Evolutionary conservation across 2,888 invertebrate species (phyloP), one percentile per base, ranked within the genome.

Genomic region (Lasius fuliginosus): DNA sequence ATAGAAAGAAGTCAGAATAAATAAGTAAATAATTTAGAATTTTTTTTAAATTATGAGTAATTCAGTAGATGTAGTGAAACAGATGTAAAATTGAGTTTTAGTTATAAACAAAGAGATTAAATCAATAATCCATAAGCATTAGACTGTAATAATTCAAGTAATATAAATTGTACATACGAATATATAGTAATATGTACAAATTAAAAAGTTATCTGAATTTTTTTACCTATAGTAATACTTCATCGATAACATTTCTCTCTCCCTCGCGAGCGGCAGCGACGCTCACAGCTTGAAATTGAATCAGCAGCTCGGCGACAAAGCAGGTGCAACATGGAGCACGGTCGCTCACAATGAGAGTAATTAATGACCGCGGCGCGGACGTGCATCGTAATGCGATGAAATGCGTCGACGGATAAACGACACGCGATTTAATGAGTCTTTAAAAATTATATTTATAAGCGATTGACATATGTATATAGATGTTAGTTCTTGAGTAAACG

Each of bases 201-300:
- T 23, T 23, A 23, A 23, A 23, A 23, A 23, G 23, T 23, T 23
- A 23, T 23, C 23, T 23, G 23, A 23, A 23, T 23, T 23, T 23
- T 23, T 23, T 23, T 23, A 23, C 23, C 23, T 23, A 75, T 64
- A 77, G 82, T 82, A 77, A 85, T 84, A 87, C 82, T 89, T 85
- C 89, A 83, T 90, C 88, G 84, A 89, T 89, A 86, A 89, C 36
- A 36, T 89, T 85, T 74, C 85, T 68, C 15, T 11, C 74, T 46
- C 75, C 11, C n/a, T 15, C 15, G 58, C 23, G 74, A n/a, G 60
- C 27, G 53, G 36, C 30, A 42, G n/a, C 36, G 64, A 46, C 23
- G 69, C 42, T 58, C 40, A n/a, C 81, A 60, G 27, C 65, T 18
- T 64, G 84, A 84, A 88, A 88, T 88, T 88, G 84, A 85, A 88